Conservation (phyloP, 1,140 invertebrate species). For the Phortica variegata region DNA sequence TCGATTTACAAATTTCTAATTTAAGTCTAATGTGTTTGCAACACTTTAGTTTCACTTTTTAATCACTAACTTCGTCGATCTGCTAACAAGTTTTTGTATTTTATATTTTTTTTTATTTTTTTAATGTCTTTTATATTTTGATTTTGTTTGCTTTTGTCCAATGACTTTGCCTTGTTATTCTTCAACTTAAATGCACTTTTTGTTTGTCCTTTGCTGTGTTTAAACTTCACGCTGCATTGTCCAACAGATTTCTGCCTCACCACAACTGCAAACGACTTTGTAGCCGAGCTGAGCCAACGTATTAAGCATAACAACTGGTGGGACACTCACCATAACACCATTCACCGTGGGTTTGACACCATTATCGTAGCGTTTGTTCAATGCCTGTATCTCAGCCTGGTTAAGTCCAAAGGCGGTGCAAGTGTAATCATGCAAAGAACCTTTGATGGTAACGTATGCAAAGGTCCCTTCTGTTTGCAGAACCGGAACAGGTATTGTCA, state of each 20-base stretch:
- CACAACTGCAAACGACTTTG: conserved; percentile 72
- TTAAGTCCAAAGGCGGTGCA: conserved; percentile 73
- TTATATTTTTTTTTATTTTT: not conserved
- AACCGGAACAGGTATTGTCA: conserved; percentile 53
- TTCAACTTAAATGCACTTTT: conserved; percentile 5
- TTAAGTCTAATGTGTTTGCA: no score
- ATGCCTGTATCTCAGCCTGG: conserved; percentile 66
- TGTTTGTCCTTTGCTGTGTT: conserved; percentile 10
- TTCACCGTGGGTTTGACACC: conserved; percentile 65
- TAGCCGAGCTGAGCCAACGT: conserved; percentile 74
- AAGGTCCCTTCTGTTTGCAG: conserved; percentile 59
- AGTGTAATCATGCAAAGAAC: conserved; percentile 71
- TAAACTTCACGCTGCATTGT: conserved; percentile 74
- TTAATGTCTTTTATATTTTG: not conserved
- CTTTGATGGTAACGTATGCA: conserved; percentile 75
- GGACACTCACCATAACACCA: conserved; percentile 68
- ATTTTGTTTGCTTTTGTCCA: not conserved
- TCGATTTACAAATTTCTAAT: conserved; percentile 2
- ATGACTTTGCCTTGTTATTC: conserved; percentile 6
- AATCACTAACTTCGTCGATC: conserved; percentile 2
- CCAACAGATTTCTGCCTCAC: conserved; percentile 78
- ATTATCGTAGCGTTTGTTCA: conserved; percentile 68
- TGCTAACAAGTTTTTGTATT: not conserved
- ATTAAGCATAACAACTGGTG: conserved; percentile 69
- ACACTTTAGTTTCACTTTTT: not conserved